Base-by-base conservation (phyloP, 2,888 invertebrate genomes). In the Steinernema hermaphroditum region DNA sequence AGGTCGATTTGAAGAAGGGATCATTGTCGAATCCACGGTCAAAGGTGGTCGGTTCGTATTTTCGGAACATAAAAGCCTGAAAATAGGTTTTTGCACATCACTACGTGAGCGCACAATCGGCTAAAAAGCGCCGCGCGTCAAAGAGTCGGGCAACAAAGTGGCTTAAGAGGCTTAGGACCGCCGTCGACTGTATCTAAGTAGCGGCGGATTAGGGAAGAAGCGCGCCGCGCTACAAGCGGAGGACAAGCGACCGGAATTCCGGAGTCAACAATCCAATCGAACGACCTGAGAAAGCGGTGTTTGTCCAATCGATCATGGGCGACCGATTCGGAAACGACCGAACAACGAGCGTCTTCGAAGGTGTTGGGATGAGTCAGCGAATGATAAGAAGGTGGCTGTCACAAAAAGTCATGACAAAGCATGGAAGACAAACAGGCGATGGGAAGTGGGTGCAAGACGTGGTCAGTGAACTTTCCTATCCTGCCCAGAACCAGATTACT, bases 211-310 rank as follows among this genome's bases (percentile, higher is more conserved):
- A 62, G 62, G 62, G 29, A 29, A 62, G 32, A 22, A 50, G 19
- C n/a, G 37, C 37, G 37, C 4, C 37, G 50, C 32, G 62, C 32
- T 32, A 62, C 62, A 62, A 16, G 62, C 62, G 32, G 24, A 29
- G 62, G 62, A 62, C 62, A 62, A 62, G 19, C 14, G 27, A 54
- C 62, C 62, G 62, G 62, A 62, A 62, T 62, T 62, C 62, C 62
- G 62, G 62, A 29, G 29, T 62, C 62, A 62, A 62, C 62, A 62
- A 62, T 62, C 62, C 24, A 54, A 24, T 54, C 22, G 27, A 54
- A 54, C 54, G 62, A 62, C 16, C 46, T 12, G 32, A 29, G 62
- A 16, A 16, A 32, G 8, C 34, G 32, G 8, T 62, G 62, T 62
- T 62, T 62, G 62, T 32, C 16, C 29, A 62, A 32, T 62, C 62